Conservation (phyloP, 2,888 invertebrate species). For the Orthosia gothica region DNA sequence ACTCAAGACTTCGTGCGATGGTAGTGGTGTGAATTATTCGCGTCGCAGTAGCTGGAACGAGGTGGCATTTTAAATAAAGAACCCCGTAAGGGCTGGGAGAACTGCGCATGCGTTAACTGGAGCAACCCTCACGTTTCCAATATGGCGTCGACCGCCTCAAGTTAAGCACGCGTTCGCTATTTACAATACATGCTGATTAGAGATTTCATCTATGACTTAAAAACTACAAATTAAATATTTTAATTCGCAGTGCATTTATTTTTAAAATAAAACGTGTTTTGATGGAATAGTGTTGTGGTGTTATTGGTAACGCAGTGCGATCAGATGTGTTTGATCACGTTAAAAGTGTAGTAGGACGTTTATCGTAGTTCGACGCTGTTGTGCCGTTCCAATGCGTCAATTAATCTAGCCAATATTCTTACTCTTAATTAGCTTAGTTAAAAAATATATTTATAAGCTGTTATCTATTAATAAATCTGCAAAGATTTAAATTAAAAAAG, state of each 20-base stretch:
- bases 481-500: neutral
- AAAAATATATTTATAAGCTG: neutral
- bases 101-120: constrained; percentile 85
- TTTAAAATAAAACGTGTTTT: constrained; percentile 37
- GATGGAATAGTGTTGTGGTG: constrained; percentile 53
- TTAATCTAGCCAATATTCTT: constrained; percentile 53
- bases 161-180: constrained; percentile 86
- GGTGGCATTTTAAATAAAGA: constrained; percentile 78
- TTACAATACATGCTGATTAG: constrained; percentile 72
- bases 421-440: constrained; percentile 54
- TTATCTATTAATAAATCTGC: neutral
- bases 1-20: constrained; percentile 67
- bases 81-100: constrained; percentile 77
- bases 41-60: constrained; percentile 64
- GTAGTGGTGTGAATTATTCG: constrained; percentile 66
- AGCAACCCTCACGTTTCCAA: constrained; percentile 86
- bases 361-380: constrained; percentile 77
- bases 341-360: constrained; percentile 71
- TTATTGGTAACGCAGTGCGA: constrained; percentile 79
- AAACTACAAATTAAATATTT: constrained; percentile 14
- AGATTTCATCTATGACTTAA: constrained; percentile 54
- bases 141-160: constrained; percentile 89
- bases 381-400: constrained; percentile 70
- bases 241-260: constrained; percentile 12
- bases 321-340: constrained; percentile 81